Base-by-base conservation (phyloP, 1,140 invertebrate species). In the Asobara japonica region DNA sequence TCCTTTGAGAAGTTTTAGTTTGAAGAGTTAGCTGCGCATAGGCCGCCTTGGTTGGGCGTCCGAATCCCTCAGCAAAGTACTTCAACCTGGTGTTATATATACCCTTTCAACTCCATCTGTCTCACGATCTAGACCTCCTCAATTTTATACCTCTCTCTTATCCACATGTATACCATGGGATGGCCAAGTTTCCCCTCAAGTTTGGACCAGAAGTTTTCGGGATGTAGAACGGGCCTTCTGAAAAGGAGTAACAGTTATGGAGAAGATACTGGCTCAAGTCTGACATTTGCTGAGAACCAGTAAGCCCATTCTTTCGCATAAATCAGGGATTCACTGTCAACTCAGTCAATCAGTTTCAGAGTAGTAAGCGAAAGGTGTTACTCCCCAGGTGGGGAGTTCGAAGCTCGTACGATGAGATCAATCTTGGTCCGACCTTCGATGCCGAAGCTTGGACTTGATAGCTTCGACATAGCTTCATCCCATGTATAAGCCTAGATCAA, bases 1-100 rank as follows among this genome's bases (percentile, higher is more conserved):
- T 65, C 60, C 70, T 75, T 72, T 72, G 74, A 75, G 60, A 75
- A 75, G 70, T 72, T 75, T 72, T 60, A 18, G 36, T 61, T 25
- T 65, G 62, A 68, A 69, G 41, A 31, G 64, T 69, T 69, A 75
- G 56, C 60, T 72, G 41, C 73, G 72, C 65, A 69, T 69, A 72
- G 62, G 66, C 67, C 45, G 45, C 22, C 22, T 41, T 36, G 22
- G 51, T 25, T 10, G 22, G 51, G 51, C 3, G 62, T 36, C 68
- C 41, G 25, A 67, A 60, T 64, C 38, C 16, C 33, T 65, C 56
- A 11, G 22, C 56, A 29, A 69, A 69, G 29, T 62, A 64, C 65
- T 51, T 71, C 64, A 62, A 8, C 13, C 3, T 27, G 27, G 29
- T 62, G n/a, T n/a, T n/a, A 0, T 29, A 61, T 71, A 22, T 62